Conservation (phyloP, 2,113 vertebrate genomes). For the Benitochromis conjunctus region DNA sequence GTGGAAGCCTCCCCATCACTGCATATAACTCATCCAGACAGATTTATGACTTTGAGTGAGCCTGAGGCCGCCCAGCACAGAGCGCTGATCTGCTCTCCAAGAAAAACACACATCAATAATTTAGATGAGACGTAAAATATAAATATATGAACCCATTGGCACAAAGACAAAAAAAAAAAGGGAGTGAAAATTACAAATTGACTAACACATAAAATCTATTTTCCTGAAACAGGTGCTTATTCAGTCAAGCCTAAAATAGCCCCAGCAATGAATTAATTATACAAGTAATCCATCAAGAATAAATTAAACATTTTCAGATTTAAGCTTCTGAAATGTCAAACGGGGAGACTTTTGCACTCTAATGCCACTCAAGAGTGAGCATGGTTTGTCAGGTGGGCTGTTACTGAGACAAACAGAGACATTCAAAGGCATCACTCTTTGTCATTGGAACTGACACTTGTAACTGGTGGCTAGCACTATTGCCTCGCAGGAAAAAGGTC, state of each 20-base stretch:
- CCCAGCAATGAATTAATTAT: neutral
- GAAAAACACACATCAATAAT: constrained; percentile 10
- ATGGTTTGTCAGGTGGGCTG: neutral
- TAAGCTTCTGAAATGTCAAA: neutral
- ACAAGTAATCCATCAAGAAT: neutral
- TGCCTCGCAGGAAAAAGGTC: neutral
- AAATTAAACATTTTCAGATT: neutral
- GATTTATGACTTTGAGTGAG: neutral
- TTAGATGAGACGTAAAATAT: neutral
- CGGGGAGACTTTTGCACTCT: neutral
- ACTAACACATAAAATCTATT: neutral
- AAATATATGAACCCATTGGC: neutral
- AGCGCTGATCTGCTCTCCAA: neutral
- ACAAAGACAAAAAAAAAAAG: neutral
- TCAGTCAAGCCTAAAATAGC: neutral
- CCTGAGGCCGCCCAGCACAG: neutral
- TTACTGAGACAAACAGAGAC: neutral
- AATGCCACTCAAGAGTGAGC: neutral
- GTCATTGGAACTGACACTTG: rapidly evolving
- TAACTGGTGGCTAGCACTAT: rapidly evolving
- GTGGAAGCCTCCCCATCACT: neutral
- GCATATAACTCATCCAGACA: neutral
- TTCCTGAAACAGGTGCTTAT: neutral
- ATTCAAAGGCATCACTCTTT: neutral
- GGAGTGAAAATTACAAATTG: neutral